Conservation (phyloP, 2,888 invertebrate genomes). For the Cryptosula pallasiana region DNA sequence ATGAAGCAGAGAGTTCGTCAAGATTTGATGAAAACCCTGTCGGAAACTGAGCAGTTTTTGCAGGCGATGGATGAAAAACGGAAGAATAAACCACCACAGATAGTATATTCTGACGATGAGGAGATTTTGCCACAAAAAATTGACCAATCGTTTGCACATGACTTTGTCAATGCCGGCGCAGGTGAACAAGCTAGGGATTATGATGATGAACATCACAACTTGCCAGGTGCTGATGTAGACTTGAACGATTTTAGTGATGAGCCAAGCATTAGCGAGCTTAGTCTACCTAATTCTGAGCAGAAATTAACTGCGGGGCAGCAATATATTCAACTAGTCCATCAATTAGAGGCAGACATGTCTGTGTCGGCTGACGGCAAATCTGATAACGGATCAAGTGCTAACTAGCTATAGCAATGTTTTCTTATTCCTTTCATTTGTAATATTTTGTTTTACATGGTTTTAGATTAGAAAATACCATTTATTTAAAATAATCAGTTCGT, state of each 20-base stretch:
- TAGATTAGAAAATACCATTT: no score
- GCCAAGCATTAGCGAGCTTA: not conserved
- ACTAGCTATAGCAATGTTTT: no score
- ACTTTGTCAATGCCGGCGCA: not conserved
- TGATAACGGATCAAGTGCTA: no score
- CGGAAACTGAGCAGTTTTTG: not conserved
- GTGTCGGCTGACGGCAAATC: no score
- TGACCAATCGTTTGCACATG: not conserved
- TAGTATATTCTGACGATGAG: conserved; percentile 14
- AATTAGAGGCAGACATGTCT: no score
- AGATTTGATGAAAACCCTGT: not conserved
- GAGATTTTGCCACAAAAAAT: not conserved
- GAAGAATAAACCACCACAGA: not conserved
- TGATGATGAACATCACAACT: not conserved
- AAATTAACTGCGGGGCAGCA: no score
- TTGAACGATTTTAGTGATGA: not conserved
- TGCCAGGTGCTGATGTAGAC: not conserved
- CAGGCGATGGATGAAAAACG: not conserved
- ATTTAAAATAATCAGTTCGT: no score
- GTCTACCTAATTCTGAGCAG: no score
- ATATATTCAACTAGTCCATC: no score
- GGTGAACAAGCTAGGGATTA: not conserved
- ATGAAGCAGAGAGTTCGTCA: conserved; percentile 19
- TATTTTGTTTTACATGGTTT: no score
- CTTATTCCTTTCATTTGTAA: no score